A percentile compares a stretch with the other conserved stretches of the same genome.
Conservation (phyloP, 2,888 invertebrate species). For the Nebria brevicollis region DNA sequence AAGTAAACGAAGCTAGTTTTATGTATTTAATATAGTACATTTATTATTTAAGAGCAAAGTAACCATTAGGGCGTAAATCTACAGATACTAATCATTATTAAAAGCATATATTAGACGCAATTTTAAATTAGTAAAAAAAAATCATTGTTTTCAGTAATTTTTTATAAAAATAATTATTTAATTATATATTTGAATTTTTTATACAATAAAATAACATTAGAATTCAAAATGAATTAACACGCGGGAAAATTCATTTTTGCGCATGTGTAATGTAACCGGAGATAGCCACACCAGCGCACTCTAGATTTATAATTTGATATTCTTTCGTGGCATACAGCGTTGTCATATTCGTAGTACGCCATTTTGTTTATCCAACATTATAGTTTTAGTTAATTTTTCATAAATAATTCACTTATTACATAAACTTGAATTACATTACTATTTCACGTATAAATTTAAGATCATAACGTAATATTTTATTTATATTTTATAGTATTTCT, state of each 20-base stretch:
- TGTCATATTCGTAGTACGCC: slow-evolving; percentile 9
- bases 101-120: no score
- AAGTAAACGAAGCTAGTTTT: no score
- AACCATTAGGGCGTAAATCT: no score
- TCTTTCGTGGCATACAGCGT: neutral
- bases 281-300: slow-evolving; percentile 13
- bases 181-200: neutral
- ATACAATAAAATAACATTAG: neutral
- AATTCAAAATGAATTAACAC: slow-evolving; percentile 12
- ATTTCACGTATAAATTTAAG: neutral
- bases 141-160: no score
- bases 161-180: no score
- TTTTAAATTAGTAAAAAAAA: no score
- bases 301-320: neutral
- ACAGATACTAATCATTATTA: no score
- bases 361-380: slow-evolving; percentile 17
- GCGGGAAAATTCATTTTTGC: slow-evolving; percentile 30
- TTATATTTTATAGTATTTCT: neutral
- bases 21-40: no score
- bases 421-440: slow-evolving; percentile 14
- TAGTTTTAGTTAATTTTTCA: neutral
- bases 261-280: slow-evolving; percentile 39
- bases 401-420: neutral
- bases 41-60: no score
- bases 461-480: neutral